Conservation (phyloP, 1,140 invertebrate species). For the Calephelis virginiensis region DNA sequence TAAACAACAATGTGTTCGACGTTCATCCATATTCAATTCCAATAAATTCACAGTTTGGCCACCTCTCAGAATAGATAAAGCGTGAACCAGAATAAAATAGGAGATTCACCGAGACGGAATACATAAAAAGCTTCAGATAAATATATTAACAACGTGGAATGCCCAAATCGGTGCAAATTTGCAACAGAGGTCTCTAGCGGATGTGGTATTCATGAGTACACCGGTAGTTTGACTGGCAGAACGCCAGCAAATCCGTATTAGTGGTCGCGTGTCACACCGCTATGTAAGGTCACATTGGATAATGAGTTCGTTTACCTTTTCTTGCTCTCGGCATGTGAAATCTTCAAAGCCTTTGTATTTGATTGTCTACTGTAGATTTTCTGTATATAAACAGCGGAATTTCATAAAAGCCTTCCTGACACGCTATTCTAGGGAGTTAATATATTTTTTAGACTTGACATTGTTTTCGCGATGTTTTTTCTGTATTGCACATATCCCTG, state of each 20-base stretch:
- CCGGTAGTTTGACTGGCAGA: conserved; percentile 40
- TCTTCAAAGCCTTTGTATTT: no score
- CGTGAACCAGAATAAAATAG: conserved; percentile 5
- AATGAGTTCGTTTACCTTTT: background rate
- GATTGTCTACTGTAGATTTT: no score
- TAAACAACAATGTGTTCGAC: background rate
- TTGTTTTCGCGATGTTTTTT: no score
- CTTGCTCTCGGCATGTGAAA: no score
- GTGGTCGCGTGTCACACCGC: conserved; percentile 36
- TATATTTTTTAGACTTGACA: no score
- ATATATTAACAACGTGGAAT: conserved; percentile 37
- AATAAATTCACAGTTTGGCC: conserved; percentile 6
- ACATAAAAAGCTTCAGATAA: conserved; percentile 18
- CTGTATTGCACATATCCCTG: no score
- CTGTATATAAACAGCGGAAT: no score
- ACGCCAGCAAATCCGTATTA: conserved; percentile 50
- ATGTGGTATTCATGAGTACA: conserved; percentile 49
- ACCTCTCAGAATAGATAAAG: conserved; percentile 15
- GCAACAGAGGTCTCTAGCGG: conserved; percentile 41
- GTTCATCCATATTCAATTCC: conserved; percentile 11
- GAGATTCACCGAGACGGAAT: conserved; percentile 4
- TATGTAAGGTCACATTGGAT: background rate
- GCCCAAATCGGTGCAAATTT: conserved; percentile 41
- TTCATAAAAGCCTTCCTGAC: no score
- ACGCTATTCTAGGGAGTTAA: no score